Base-by-base conservation (phyloP, 2,888 invertebrate species). In the Melanotus villosus region DNA sequence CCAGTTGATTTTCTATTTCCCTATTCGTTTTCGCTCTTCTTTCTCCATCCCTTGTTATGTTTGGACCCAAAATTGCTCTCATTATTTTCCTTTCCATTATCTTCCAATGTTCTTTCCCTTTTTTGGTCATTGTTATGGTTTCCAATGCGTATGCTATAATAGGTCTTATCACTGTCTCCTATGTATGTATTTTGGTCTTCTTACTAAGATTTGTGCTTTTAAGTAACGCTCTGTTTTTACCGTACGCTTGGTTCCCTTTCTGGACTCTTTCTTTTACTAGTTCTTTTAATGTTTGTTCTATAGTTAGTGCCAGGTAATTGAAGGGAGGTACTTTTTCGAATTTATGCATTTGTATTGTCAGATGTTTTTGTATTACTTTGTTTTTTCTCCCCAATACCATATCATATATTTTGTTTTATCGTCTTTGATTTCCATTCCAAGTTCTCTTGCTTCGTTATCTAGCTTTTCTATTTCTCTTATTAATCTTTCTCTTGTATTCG, bases 1-100 rank as follows among this genome's bases (percentile, higher is more conserved):
- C 21, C 2, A 36, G 52, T 26, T 60, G 14, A 12, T 56, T 23
- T 41, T 64, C 36, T 56, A 64, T 64, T 41, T 62, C 41, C 18
- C 23, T 62, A 21, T 59, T 66, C 9, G 23, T 38, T 23, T 54
- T 50, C 32, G 41, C 6, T 62, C 2, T 62, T 59, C 10, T 19
- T 62, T 67, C 38, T 36, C 41, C 30, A 47, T 34, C 14, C 26
- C 16, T n/a, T 21, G 62, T 67, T 52, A 43, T 52, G 18, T 23
- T 54, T 60, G 60, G 52, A 30, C 54, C 50, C 18, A 60, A 30
- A 62, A 67, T 60, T 26, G 18, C 36, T 34, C 18, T 32, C 16
- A 47, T 43, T 60, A 36, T 62, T 50, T 67, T 67, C 18, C 38
- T 62, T 50, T n/a, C n/a, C n/a, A n/a, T n/a, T n/a, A n/a, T n/a